Evolutionary conservation across 2,888 invertebrate genomes (phyloP).

Genomic region (Ernsta delagoae): DNA sequence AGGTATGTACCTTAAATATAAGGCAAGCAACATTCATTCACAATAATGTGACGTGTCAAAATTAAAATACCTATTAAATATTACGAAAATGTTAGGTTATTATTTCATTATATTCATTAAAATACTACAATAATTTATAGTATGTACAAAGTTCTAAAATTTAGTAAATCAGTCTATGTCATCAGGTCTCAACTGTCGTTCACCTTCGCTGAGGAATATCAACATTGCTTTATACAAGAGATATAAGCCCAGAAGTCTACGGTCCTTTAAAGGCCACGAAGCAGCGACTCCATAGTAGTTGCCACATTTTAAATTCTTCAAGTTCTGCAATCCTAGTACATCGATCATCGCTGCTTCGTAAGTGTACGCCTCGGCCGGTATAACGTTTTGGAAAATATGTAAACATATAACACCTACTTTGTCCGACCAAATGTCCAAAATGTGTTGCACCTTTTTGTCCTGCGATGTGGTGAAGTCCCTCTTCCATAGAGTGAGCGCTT

Average conservation of each 20-base stretch:
- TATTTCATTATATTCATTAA: too few species aligned
- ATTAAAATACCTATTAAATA: not conserved
- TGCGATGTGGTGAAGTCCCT: conserved; percentile 72
- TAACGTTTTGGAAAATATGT: conserved; percentile 95
- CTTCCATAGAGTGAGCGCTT: conserved; percentile 90
- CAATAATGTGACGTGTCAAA: not conserved
- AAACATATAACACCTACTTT: conserved; percentile 95
- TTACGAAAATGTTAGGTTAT: too few species aligned
- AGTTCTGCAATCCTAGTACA: conserved; percentile 89
- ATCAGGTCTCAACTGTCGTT: conserved; percentile 92
- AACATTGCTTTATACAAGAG: conserved; percentile 92
- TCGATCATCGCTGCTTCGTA: conserved; percentile 98
- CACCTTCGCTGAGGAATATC: conserved; percentile 94
- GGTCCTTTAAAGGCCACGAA: conserved; percentile 89
- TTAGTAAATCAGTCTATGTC: conserved; percentile 87
- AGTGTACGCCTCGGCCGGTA: conserved; percentile 96
- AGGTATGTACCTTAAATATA: not conserved
- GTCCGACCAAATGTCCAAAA: conserved; percentile 94
- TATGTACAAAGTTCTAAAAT: not conserved
- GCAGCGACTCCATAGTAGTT: conserved; percentile 92
- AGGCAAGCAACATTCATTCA: not conserved
- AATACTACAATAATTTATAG: not conserved
- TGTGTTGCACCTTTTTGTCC: conserved; percentile 89
- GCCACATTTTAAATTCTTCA: conserved; percentile 92
- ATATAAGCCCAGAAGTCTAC: conserved; percentile 90